These are phyloP conservation scores for Nymphicus hollandicus DNA, from an alignment of 2,113 vertebrate species.

Conservation along the genomic window DNA sequence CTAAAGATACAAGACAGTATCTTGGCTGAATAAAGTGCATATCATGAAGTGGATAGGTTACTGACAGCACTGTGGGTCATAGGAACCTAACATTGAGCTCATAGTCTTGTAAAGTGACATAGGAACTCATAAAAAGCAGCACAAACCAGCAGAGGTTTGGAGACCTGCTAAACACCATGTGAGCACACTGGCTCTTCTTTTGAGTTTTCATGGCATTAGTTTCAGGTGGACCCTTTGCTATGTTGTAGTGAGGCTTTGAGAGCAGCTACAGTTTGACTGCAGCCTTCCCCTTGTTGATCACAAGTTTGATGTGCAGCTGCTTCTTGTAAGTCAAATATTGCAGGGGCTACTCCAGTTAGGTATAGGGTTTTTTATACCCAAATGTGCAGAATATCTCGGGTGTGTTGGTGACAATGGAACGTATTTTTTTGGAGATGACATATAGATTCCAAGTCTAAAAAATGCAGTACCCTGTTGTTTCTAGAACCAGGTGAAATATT, in stretches of 20 bases:
- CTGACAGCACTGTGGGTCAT: background rate
- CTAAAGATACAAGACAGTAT: background rate
- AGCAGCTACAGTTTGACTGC: background rate
- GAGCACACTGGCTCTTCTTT: background rate
- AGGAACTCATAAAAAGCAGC: background rate
- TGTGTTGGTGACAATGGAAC: background rate
- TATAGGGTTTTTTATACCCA: background rate
- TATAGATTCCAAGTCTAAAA: background rate
- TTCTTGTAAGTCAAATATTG: constrained; percentile 2
- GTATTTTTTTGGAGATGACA: background rate
- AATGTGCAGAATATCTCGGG: background rate
- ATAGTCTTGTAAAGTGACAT: background rate
- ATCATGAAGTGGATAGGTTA: background rate
- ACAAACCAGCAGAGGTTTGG: background rate
- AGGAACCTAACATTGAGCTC: background rate
- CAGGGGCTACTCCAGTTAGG: background rate
- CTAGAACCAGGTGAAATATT: background rate
- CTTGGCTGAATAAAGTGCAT: background rate
- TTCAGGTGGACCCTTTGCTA: background rate
- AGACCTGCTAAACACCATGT: background rate
- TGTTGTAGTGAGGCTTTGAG: background rate
- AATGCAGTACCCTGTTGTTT: background rate
- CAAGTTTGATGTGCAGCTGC: background rate
- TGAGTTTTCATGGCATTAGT: background rate
- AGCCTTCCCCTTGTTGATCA: background rate